phyloP scores from a whole-genome alignment of 2,888 invertebrate species.

The Herminia tarsipennalis region DNA sequence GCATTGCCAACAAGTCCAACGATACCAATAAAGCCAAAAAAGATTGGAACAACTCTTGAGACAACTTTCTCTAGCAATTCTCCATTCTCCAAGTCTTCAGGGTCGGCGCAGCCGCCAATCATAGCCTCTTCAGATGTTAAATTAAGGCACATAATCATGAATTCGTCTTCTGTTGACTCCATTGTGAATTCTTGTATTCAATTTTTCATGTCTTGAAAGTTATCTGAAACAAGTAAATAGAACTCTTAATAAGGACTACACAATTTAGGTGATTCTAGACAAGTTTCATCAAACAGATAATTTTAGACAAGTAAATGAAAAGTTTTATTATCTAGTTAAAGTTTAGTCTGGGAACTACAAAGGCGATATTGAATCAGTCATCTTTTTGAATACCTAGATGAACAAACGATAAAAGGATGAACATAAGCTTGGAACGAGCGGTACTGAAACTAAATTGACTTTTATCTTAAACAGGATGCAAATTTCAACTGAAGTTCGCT shows the following conservation, averaged over 20 bases:
- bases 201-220: constrained; percentile 45
- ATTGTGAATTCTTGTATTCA: constrained; percentile 51
- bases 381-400: too few relatives aligned
- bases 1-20: constrained; percentile 96
- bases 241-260: background rate
- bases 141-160: constrained; percentile 76
- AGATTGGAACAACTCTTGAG: constrained; percentile 90
- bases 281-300: too few relatives aligned
- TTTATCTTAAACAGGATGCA: too few relatives aligned
- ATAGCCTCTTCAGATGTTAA: constrained; percentile 68
- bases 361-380: too few relatives aligned
- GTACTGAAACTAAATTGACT: too few relatives aligned
- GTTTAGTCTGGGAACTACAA: too few relatives aligned
- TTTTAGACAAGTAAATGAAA: too few relatives aligned
- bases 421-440: too few relatives aligned
- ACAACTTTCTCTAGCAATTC: constrained; percentile 88
- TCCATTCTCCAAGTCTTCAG: constrained; percentile 76
- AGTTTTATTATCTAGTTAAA: too few relatives aligned
- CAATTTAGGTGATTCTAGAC: too few relatives aligned
- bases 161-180: constrained; percentile 77
- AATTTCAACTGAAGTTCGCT: too few relatives aligned
- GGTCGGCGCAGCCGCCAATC: constrained; percentile 70
- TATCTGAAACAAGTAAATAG: constrained; percentile 60
- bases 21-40: constrained; percentile 94
- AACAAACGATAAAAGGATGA: too few relatives aligned